Percentiles rank a stretch among this genome's conserved stretches.
phyloP scores from a whole-genome alignment of 2,113 vertebrate genomes.

The Pituophis catenifer region DNA sequence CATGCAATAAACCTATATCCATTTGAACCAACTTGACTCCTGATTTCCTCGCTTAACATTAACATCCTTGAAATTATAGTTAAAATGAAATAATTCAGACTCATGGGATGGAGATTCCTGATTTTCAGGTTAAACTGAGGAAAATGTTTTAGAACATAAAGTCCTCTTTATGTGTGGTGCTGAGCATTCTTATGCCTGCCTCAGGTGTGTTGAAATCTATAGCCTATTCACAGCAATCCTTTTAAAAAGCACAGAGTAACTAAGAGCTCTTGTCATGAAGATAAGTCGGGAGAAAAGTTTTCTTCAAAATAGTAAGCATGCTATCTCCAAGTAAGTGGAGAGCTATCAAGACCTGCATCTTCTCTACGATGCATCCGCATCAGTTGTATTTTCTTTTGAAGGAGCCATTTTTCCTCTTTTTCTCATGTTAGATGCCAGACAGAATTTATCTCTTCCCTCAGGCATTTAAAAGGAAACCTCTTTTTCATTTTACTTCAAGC shows the following conservation, averaged over 20 bases:
- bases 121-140: conserved; percentile 73
- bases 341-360: neutral
- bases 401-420: neutral
- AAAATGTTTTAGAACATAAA: conserved; percentile 76
- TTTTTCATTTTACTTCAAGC: neutral
- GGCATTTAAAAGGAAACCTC: neutral
- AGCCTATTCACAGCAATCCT: neutral
- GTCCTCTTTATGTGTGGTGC: conserved; percentile 72
- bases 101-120: conserved; percentile 65
- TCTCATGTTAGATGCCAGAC: neutral
- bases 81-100: conserved; percentile 64
- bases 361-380: neutral
- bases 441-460: neutral
- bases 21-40: neutral
- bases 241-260: neutral
- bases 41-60: neutral
- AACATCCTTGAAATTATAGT: conserved; percentile 63
- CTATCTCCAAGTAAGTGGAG: neutral
- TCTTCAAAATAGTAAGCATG: neutral
- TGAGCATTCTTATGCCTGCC: conserved; percentile 72
- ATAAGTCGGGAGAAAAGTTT: neutral
- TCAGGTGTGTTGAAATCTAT: neutral
- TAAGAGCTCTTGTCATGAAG: neutral
- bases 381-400: neutral
- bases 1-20: neutral